phyloP scores from a whole-genome alignment of 2,113 vertebrate species.

The Turnix velox region DNA sequence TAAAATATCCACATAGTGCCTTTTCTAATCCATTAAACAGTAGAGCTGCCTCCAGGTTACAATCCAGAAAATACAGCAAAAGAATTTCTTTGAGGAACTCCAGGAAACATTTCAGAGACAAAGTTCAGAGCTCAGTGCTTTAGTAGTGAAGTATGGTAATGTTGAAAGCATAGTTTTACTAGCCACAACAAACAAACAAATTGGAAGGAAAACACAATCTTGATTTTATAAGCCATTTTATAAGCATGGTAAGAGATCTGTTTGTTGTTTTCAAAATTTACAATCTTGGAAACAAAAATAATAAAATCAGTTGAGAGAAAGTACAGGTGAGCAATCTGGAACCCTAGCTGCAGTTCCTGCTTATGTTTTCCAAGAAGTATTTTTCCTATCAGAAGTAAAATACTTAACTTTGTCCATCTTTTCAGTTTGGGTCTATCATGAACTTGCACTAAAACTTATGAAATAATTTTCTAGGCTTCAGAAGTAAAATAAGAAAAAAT shows the following conservation, averaged over 20 bases:
- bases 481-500: neutral
- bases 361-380: neutral
- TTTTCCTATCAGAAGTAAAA: neutral
- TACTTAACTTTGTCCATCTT: neutral
- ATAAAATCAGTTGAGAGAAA: neutral
- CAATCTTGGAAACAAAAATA: neutral
- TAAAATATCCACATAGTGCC: neutral
- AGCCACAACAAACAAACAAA: neutral
- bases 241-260: neutral
- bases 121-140: neutral
- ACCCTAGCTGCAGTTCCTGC: neutral
- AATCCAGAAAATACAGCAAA: neutral
- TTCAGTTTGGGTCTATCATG: neutral
- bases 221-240: neutral
- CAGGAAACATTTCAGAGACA: neutral
- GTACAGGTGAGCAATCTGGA: neutral
- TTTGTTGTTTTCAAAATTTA: neutral
- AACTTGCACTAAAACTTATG: neutral
- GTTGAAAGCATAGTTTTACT: neutral
- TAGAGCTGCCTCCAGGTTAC: neutral
- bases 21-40: neutral
- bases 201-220: neutral
- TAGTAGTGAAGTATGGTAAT: neutral
- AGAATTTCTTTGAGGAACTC: neutral
- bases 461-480: neutral